phyloP scores from a whole-genome alignment of 1,140 invertebrate species.

The Dendroctonus ponderosae region DNA sequence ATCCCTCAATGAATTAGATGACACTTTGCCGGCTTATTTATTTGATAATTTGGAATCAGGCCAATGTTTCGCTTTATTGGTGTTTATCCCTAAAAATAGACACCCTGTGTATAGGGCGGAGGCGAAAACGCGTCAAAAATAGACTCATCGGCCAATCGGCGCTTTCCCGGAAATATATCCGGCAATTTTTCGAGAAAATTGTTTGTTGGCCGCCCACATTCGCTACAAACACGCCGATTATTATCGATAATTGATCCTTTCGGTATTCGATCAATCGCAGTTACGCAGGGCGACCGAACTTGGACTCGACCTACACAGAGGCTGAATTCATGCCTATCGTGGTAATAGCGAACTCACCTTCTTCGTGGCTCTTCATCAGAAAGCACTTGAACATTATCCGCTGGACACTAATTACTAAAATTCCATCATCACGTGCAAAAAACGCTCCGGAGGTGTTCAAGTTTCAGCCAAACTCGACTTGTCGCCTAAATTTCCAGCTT shows the following conservation, averaged over 20 bases:
- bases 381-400: conserved; percentile 22
- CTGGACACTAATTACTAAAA: background rate
- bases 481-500: background rate
- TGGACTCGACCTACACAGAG: no score
- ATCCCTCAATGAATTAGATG: conserved; percentile 19
- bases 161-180: no score
- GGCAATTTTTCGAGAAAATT: no score
- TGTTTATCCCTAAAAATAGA: background rate
- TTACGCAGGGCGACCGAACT: no score
- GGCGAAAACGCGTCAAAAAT: no score
- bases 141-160: no score
- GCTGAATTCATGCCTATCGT: background rate
- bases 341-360: background rate
- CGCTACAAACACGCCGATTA: background rate
- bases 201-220: no score
- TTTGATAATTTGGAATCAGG: conserved; percentile 14
- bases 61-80: conserved; percentile 12
- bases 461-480: background rate
- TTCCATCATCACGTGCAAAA: background rate
- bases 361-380: conserved; percentile 13
- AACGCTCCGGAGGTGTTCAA: background rate
- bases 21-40: conserved; percentile 17
- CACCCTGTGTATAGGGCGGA: no score
- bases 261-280: no score
- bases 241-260: background rate